Base-by-base conservation (phyloP, 2,113 vertebrate genomes). In the Clinocottus analis region DNA sequence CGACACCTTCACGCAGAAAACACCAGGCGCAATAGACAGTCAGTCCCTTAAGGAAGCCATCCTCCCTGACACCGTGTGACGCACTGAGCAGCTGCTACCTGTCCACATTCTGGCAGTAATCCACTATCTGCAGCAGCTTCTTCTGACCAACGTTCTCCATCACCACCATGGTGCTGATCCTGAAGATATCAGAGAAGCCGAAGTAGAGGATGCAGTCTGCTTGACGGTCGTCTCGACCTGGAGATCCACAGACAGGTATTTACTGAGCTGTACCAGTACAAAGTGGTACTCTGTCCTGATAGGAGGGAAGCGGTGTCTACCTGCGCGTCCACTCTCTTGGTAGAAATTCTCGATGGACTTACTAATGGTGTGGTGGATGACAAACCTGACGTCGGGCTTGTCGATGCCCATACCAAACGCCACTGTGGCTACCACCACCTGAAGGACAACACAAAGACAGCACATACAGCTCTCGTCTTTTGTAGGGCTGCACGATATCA, bases 301-400 rank as follows among this genome's bases (percentile, higher is more conserved):
- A 19, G 13, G 17, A 5, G 11, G 9, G 21, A 11, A 21, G 17
- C 21, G 5, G 11, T 0, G 12, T 69, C 16, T 94, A 99, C 98
- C 98, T 95, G 98, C 98, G 5, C 98, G 97, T 1, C 98, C 98
- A 33, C 98, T 99, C 92, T 99, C 98, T 59, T 99, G 98, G 90
- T 99, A 99, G 79, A 99, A 99, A 92, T 99, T 99, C 92, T 99
- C 98, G 75, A 99, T 96, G 43, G 98, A 99, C 88, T 99, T 99
- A 93, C 98, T 99, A 93, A 99, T 96, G 59, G 97, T 97, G 91
- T 99, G 97, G 85, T 99, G 98, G 85, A 99, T 97, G 29, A 99
- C 96, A 83, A 99, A 99, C 61, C 97, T 92, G 64, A 99, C 98
- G 21, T 99, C 96, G 3, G 96, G 92, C 62, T 99, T 99, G 91